Percentiles rank a stretch among this genome's conserved stretches.
phyloP scores from a whole-genome alignment of 1,140 invertebrate genomes.

The Drosophila repletoides region DNA sequence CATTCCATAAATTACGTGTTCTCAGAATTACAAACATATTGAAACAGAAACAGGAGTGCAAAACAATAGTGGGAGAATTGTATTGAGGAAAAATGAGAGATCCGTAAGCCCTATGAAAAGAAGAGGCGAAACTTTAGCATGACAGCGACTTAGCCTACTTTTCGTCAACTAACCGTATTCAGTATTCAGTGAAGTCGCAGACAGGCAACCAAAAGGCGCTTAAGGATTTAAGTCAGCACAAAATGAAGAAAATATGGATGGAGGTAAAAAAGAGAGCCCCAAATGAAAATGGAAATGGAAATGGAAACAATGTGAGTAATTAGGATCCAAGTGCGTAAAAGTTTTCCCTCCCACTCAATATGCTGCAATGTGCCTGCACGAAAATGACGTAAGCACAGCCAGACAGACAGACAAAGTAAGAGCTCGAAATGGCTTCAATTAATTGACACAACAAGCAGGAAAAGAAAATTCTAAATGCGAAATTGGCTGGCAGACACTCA shows the following conservation, averaged over 20 bases:
- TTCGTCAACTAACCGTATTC: slow-evolving; percentile 14
- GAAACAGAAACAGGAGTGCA: slow-evolving; percentile 15
- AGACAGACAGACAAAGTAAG: slow-evolving; percentile 22
- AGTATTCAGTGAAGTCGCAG: slow-evolving; percentile 17
- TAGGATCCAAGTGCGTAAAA: slow-evolving; percentile 64
- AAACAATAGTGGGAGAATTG: background rate
- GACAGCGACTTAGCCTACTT: slow-evolving; percentile 47
- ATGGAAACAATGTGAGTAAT: slow-evolving; percentile 60
- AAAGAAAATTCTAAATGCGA: background rate
- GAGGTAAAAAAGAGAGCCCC: background rate
- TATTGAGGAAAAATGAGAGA: background rate
- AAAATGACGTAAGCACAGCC: slow-evolving; percentile 50
- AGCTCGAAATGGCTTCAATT: slow-evolving; percentile 60
- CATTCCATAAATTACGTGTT: no score
- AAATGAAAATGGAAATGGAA: background rate
- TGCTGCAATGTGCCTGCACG: slow-evolving; percentile 16
- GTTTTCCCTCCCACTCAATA: slow-evolving; percentile 12
- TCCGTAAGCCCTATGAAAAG: slow-evolving; percentile 20
- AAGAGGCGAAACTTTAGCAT: background rate
- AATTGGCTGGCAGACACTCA: background rate
- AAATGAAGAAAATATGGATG: background rate
- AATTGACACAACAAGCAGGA: slow-evolving; percentile 42
- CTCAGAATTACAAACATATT: slow-evolving; percentile 65
- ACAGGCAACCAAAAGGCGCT: slow-evolving; percentile 47
- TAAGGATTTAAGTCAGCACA: slow-evolving; percentile 57